Evolutionary conservation across 2,113 vertebrate genomes (phyloP), one percentile per base, ranked within the genome.

Genomic region (Alectura lathami): DNA sequence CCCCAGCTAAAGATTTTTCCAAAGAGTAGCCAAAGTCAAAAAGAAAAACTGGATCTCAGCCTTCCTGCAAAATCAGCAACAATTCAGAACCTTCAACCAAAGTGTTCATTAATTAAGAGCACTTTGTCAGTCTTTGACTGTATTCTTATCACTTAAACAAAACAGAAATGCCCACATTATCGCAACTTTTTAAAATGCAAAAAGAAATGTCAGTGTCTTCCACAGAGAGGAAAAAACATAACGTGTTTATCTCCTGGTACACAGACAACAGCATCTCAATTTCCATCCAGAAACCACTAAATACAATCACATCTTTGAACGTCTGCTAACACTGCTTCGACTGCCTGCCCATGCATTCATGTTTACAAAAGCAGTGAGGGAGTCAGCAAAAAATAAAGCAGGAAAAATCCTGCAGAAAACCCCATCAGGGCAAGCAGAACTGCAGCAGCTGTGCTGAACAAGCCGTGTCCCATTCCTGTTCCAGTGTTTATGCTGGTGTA

Each of bases 401-500:
- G 24, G 36, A 56, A 70, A 64, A 32, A 12, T 56, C 62, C 29
- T 23, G 34, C 20, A 47, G 72, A 89, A 95, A 95, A 63, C 18
- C 30, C 26, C 63, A 10, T 1, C 9, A 8, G 10, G 45, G 22
- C 3, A 21, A 81, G 20, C 38, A 86, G 74, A 88, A 51, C 24
- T 4, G 57, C 90, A n/a, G 18, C 23, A 42, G 13, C 56, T 77
- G 48, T 0, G 0, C 69, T 0, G 0, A 88, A 77, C 4, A 7
- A 88, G 62, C n/a, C 62, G 67, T 8, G 3, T 84, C 42, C 56
- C 68, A 60, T 11, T n/a, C 40, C 66, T 32, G 3, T 8, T 23
- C 18, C 24, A 36, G 32, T 13, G 47, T 66, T 88, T 57, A 74
- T 1, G 2, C 30, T 21, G 1, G 2, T 48, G 26, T 12, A 87